Evolutionary conservation across 2,888 invertebrate genomes (phyloP).

Genomic region (Ectobius pallidus): DNA sequence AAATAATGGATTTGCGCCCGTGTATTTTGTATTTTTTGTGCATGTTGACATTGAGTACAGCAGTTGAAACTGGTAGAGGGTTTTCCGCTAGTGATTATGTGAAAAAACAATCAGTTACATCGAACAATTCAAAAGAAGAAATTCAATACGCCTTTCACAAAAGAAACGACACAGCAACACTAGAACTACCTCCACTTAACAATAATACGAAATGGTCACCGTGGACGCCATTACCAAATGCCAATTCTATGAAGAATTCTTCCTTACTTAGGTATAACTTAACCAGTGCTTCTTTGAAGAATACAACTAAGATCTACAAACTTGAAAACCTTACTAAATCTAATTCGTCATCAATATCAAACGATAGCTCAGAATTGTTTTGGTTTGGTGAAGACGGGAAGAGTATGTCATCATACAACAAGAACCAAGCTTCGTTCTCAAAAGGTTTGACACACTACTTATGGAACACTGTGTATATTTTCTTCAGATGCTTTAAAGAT

Average conservation of each 20-base stretch:
- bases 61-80: background rate
- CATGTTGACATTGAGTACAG: background rate
- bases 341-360: too few relatives aligned
- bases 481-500: constrained; percentile 15
- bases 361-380: too few relatives aligned
- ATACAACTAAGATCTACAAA: background rate
- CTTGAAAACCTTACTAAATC: too few relatives aligned
- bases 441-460: constrained; percentile 11
- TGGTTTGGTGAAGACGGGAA: too few relatives aligned
- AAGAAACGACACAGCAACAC: background rate
- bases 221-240: background rate
- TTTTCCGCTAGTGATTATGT: background rate
- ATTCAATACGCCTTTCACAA: background rate
- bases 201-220: background rate
- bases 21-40: background rate
- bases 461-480: constrained; percentile 7
- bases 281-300: background rate
- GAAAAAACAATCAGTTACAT: background rate
- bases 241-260: background rate
- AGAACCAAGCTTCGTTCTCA: background rate
- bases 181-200: background rate
- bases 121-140: too few relatives aligned
- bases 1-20: too few relatives aligned
- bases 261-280: background rate
- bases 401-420: background rate